These are phyloP conservation scores for Ornithoptera priamus DNA, from an alignment of 2,888 invertebrate genomes.

Conservation along the genomic window DNA sequence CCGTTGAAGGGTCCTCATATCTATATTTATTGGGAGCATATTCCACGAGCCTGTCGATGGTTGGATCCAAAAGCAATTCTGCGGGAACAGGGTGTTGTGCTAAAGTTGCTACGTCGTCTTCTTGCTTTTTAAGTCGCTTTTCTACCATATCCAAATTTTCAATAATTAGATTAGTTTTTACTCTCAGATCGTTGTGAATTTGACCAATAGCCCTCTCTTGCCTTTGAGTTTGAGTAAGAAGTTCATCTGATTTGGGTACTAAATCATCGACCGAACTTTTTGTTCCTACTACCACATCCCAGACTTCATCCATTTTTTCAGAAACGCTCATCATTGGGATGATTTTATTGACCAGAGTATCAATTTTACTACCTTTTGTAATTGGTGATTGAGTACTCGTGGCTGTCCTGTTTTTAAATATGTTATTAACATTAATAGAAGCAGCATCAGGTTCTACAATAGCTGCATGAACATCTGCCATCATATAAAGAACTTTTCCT, in stretches of 20 bases:
- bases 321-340: constrained; percentile 91
- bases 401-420: constrained; percentile 77
- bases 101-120: constrained; percentile 88
- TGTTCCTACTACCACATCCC: constrained; percentile 93
- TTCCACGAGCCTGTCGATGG: constrained; percentile 88
- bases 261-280: constrained; percentile 93
- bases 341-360: constrained; percentile 89
- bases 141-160: constrained; percentile 93
- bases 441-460: constrained; percentile 86
- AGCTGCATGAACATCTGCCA: constrained; percentile 90
- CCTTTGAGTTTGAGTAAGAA: constrained; percentile 90
- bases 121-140: constrained; percentile 90
- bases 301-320: constrained; percentile 94
- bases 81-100: constrained; percentile 87
- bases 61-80: constrained; percentile 85
- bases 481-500: constrained; percentile 87
- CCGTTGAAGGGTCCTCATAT: constrained; percentile 63
- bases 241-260: constrained; percentile 91
- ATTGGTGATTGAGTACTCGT: constrained; percentile 81
- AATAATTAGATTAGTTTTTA: constrained; percentile 92
- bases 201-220: constrained; percentile 93
- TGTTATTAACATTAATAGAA: constrained; percentile 72
- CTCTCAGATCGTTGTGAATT: constrained; percentile 89
- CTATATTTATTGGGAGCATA: constrained; percentile 86
- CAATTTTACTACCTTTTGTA: constrained; percentile 86